Base-by-base conservation (phyloP, 2,113 vertebrate genomes). In the Sinocyclocheilus anophthalmus region DNA sequence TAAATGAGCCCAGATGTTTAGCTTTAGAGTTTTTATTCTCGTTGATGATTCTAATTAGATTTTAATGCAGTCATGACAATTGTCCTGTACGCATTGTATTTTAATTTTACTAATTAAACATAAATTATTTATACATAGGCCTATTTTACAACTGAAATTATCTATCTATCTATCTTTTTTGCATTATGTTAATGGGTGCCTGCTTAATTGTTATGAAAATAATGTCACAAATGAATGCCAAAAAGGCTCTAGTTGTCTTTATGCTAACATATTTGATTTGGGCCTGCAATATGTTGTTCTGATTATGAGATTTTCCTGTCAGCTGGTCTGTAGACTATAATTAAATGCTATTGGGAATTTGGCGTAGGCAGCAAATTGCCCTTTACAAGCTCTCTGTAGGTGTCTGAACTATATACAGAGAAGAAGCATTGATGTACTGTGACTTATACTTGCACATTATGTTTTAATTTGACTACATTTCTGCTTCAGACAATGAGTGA, bases 281-380 rank as follows among this genome's bases (percentile, higher is more conserved):
- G 0, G 63, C 24, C 12, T 26, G 24, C 63, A 65, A 65, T 65
- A 65, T 65, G 24, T 65, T 65, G 63, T 80, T 61, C 22, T 45
- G 37, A 63, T 42, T 63, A 14, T 10, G 37, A 30, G 22, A 6
- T 82, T 20, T 50, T 69, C 24, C 18, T 48, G 13, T 48, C n/a
- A 67, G 13, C 14, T 16, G 57, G 37, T 67, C 26, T 42, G 14
- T 48, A 42, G 22, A 33, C 26, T 45, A 69, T 82, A 82, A 81
- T 65, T 42, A 53, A 69, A 67, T 11, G 3, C 39, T 69, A 20
- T 50, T 33, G 16, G 42, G 42, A 70, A 37, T 16, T 48, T 69
- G 61, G 86, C 30, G 26, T 83, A 18, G 87, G 33, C 55, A 33
- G 67, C 18, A 81, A 57, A 82, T 53, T n/a, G 30, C 42, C 59